Base-by-base conservation (phyloP, 2,888 invertebrate genomes). In the Agriopis aurantiaria region DNA sequence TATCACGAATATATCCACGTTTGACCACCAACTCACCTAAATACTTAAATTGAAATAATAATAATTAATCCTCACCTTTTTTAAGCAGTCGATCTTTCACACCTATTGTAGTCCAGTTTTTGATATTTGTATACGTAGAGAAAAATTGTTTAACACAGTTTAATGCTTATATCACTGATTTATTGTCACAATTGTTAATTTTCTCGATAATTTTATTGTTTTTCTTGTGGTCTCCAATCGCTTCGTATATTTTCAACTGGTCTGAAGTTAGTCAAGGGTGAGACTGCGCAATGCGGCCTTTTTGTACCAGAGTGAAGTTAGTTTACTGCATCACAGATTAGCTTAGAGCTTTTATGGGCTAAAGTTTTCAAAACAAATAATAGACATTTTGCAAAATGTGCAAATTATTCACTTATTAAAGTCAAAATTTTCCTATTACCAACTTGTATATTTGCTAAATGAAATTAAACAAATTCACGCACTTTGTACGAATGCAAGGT, bases 261-360 rank as follows among this genome's bases (percentile, higher is more conserved):
- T 62, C 68, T 86, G 89, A 91, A 87, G 82, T 83, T 82, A 71
- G 84, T 58, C 49, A 60, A 48, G 62, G 9, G 5, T 58, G 55
- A 72, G 65, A 69, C 85, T 90, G 90, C 90, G 90, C 90, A 90
- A 81, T 90, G 90, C 90, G 88, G 85, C 46, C 69, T 77, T 80
- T 71, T 75, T 71, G 81, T 84, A 83, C 33, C 80, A 81, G 59
- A n/a, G 71, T 83, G 90, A 90, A 86, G 85, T 85, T 86, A 49
- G 77, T 71, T 62, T 69, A 76, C 77, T 80, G 78, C 82, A 80
- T 81, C 80, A 82, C 78, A 78, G 79, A 73, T 67, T 70, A 67
- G 17, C 66, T 65, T 49, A 9, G 8, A 64, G 65, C 63, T 66
- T 66, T 12, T 61, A 60, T 11, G 33, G 14, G 33, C 8, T 41